Percentiles rank a stretch among this genome's conserved stretches.
Evolutionary conservation across 2,888 invertebrate species (phyloP).

Genomic region (Apotomis betuletana): DNA sequence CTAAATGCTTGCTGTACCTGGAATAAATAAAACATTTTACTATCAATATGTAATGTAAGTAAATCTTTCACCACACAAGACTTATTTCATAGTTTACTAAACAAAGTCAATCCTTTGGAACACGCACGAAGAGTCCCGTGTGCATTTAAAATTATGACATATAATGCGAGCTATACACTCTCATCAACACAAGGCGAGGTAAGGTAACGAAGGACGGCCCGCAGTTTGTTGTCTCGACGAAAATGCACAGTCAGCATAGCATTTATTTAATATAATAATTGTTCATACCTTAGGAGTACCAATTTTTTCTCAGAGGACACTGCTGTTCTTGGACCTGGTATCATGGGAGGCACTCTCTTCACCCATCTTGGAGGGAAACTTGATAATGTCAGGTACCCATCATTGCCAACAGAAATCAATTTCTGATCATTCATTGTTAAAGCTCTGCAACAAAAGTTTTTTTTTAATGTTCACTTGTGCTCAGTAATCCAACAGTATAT

Average conservation of each 20-base stretch:
- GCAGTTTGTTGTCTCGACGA: too few species aligned
- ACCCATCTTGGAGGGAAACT: slow-evolving; percentile 87
- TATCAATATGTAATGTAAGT: background rate
- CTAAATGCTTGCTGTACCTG: slow-evolving; percentile 81
- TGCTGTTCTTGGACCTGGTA: slow-evolving; percentile 84
- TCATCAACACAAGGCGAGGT: too few species aligned
- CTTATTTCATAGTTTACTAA: background rate
- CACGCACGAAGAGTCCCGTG: background rate
- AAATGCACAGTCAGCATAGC: background rate
- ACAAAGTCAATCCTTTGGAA: too few species aligned
- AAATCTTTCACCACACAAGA: background rate
- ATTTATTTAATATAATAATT: background rate
- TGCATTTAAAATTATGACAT: too few species aligned
- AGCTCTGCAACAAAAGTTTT: slow-evolving; percentile 73
- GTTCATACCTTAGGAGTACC: slow-evolving; percentile 79
- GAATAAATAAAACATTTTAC: background rate
- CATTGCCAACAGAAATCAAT: slow-evolving; percentile 91
- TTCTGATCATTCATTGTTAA: slow-evolving; percentile 85
- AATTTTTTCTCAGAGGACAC: slow-evolving; percentile 81
- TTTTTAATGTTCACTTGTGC: too few species aligned
- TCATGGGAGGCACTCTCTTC: slow-evolving; percentile 88
- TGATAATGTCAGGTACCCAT: slow-evolving; percentile 90
- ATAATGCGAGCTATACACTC: too few species aligned
- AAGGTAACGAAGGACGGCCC: too few species aligned
- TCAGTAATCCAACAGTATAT: too few species aligned